phyloP scores from a whole-genome alignment of 2,113 vertebrate species.

The Neoarius graeffei region DNA sequence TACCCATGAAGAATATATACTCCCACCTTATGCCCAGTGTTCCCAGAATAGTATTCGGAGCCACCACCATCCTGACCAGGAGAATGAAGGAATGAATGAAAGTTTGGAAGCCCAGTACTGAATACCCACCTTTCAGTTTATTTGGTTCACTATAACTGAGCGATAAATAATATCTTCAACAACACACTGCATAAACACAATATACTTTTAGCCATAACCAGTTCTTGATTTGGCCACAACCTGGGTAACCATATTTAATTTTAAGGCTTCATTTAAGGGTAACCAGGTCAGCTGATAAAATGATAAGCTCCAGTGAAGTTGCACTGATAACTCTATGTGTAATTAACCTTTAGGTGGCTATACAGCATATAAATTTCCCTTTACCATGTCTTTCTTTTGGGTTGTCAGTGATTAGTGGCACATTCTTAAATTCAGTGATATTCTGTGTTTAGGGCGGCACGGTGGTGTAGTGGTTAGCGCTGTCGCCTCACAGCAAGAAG shows the following conservation, averaged over 20 bases:
- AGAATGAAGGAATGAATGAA: not conserved
- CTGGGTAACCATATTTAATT: not conserved
- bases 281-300: not conserved
- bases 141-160: not conserved
- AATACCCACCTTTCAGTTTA: not conserved
- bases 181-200: not conserved
- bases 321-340: not conserved
- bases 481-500: too few relatives aligned
- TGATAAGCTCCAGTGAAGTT: constrained; percentile 8
- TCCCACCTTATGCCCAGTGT: not conserved
- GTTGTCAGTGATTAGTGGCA: not conserved
- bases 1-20: not conserved
- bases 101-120: not conserved
- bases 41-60: not conserved
- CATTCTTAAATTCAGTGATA: not conserved
- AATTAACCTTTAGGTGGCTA: not conserved
- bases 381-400: not conserved
- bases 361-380: not conserved
- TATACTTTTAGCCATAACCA: not conserved
- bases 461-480: too few relatives aligned
- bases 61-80: not conserved
- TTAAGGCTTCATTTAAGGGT: not conserved
- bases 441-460: not conserved
- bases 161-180: not conserved
- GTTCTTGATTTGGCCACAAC: not conserved